These are phyloP conservation scores for Mormyrus iriodes DNA, from an alignment of 2,113 vertebrate genomes.

Conservation along the genomic window DNA sequence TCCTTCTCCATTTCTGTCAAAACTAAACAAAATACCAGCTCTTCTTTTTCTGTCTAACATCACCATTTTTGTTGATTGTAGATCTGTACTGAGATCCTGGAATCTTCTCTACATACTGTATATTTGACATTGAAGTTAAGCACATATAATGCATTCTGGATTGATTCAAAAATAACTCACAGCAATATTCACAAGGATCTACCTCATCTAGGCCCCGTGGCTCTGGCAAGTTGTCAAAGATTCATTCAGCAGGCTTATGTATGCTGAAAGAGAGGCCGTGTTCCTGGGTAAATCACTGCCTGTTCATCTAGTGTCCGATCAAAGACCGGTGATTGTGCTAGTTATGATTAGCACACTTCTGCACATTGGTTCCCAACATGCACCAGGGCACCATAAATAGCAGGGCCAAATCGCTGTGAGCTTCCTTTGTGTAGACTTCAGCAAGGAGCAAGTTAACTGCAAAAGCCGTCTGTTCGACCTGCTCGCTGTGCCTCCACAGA, in stretches of 20 bases:
- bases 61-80: background rate
- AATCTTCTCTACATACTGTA: background rate
- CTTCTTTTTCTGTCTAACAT: background rate
- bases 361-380: conserved; percentile 32
- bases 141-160: background rate
- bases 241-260: conserved; percentile 52
- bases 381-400: conserved; percentile 49
- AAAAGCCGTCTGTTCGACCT: conserved; percentile 10
- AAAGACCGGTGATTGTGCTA: conserved; percentile 30
- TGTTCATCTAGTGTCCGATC: conserved; percentile 52
- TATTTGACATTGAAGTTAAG: background rate
- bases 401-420: conserved; percentile 33
- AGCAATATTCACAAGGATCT: background rate
- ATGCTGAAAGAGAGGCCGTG: conserved; percentile 61
- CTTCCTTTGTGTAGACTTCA: conserved; percentile 49
- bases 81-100: background rate
- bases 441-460: conserved; percentile 34
- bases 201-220: background rate
- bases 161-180: background rate
- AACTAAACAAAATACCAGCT: background rate
- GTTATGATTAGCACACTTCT: conserved; percentile 27
- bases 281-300: conserved; percentile 47
- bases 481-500: background rate
- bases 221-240: conserved; percentile 30
- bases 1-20: background rate